Conservation (phyloP, 2,797 vertebrate genomes). For the Enteromius treurensis region DNA sequence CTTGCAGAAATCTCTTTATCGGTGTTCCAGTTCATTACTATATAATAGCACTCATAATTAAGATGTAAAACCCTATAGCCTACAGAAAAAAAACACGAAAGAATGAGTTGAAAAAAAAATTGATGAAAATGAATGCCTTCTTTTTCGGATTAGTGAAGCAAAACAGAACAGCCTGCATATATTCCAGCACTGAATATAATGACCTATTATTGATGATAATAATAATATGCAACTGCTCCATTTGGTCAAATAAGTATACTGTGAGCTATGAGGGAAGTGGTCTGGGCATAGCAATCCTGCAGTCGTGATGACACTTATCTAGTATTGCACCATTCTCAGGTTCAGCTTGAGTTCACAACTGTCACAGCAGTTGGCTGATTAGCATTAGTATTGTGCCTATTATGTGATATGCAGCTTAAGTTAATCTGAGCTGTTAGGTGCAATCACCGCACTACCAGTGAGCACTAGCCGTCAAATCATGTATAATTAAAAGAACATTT, state of each 20-base stretch:
- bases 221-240: constrained; percentile 19
- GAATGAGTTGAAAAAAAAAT: not conserved
- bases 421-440: constrained; percentile 42
- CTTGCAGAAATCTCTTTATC: constrained; percentile 30
- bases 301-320: constrained; percentile 29
- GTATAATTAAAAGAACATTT: constrained; percentile 40
- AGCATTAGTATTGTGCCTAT: constrained; percentile 33
- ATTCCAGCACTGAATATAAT: not conserved
- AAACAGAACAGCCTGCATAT: not conserved
- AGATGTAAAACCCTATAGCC: not conserved
- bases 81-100: not conserved
- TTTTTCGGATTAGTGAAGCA: constrained; percentile 16
- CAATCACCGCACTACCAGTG: constrained; percentile 11
- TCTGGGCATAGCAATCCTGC: constrained; percentile 1
- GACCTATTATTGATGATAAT: constrained; percentile 25
- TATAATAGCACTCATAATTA: constrained; percentile 26
- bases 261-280: constrained; percentile 1
- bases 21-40: constrained; percentile 23
- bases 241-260: constrained; percentile 27
- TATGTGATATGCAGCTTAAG: constrained; percentile 37
- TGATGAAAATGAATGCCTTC: not conserved
- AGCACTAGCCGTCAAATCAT: constrained; percentile 29
- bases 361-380: constrained; percentile 49
- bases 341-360: constrained; percentile 50
- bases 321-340: constrained; percentile 9